Conservation (phyloP, 2,797 vertebrate species). For the Chaetodon trifasciatus region DNA sequence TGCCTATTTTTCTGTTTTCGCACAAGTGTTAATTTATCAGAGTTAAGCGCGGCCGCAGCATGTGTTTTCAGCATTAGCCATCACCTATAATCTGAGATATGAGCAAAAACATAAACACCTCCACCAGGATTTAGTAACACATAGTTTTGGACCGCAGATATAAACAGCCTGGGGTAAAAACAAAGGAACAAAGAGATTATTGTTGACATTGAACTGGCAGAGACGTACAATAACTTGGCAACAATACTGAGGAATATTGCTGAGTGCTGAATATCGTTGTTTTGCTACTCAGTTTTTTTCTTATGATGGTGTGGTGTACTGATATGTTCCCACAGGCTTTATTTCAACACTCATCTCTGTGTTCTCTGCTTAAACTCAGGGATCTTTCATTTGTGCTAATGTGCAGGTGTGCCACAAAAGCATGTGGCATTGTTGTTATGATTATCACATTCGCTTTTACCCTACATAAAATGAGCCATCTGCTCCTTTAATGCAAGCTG, state of each 20-base stretch:
- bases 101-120: constrained; percentile 66
- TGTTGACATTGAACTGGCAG: constrained; percentile 35
- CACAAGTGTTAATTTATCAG: constrained; percentile 39
- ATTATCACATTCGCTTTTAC: neutral
- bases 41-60: constrained; percentile 40
- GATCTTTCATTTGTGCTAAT: neutral
- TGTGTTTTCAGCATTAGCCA: constrained; percentile 67
- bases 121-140: constrained; percentile 36
- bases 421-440: neutral
- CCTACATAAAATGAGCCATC: neutral
- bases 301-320: neutral
- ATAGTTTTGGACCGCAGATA: neutral
- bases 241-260: constrained; percentile 15
- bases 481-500: neutral
- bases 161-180: constrained; percentile 43
- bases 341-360: constrained; percentile 9
- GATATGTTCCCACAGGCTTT: constrained; percentile 45
- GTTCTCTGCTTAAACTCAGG: neutral
- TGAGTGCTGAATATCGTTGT: constrained; percentile 22
- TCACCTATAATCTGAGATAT: constrained; percentile 65
- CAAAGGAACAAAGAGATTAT: constrained; percentile 47
- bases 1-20: constrained; percentile 55
- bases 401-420: constrained; percentile 12
- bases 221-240: constrained; percentile 13
- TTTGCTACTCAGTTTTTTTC: constrained; percentile 5